Conservation (phyloP, 2,797 vertebrate species). For the Leptodactylus fallax region DNA sequence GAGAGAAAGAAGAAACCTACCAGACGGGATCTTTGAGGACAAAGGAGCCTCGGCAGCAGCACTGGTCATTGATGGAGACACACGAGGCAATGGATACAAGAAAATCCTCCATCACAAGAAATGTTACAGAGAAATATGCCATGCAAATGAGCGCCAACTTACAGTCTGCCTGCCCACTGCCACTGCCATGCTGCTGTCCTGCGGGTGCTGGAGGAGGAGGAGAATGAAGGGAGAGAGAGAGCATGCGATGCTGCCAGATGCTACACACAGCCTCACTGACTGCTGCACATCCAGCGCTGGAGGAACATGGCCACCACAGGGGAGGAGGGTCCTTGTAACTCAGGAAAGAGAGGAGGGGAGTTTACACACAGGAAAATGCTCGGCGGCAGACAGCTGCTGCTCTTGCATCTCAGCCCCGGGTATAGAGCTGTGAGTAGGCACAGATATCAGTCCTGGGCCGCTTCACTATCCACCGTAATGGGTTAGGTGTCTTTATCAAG, state of each 20-base stretch:
- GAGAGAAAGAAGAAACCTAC: background rate
- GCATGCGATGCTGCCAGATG: no score
- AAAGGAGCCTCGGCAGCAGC: background rate
- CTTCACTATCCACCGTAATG: background rate
- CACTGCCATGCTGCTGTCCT: constrained; percentile 58
- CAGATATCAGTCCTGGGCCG: background rate
- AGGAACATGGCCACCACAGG: constrained; percentile 62
- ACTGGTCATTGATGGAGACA: background rate
- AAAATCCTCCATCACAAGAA: no score
- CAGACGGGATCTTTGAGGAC: background rate
- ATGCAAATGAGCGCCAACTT: constrained; percentile 33
- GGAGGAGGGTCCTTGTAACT: constrained; percentile 27
- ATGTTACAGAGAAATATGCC: background rate
- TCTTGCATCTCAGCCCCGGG: background rate
- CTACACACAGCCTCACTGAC: constrained; percentile 19
- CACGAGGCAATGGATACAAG: background rate
- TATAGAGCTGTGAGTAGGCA: fast-evolving
- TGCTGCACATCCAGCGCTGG: no score
- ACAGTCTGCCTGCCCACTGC: constrained; percentile 62
- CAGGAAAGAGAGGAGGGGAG: constrained; percentile 20
- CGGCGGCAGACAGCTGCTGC: background rate
- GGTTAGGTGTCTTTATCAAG: background rate
- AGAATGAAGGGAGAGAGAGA: background rate
- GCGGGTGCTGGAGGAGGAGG: background rate
- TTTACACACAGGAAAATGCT: background rate